Evolutionary conservation across 2,113 vertebrate genomes (phyloP).

Genomic region (Xenus cinereus): DNA sequence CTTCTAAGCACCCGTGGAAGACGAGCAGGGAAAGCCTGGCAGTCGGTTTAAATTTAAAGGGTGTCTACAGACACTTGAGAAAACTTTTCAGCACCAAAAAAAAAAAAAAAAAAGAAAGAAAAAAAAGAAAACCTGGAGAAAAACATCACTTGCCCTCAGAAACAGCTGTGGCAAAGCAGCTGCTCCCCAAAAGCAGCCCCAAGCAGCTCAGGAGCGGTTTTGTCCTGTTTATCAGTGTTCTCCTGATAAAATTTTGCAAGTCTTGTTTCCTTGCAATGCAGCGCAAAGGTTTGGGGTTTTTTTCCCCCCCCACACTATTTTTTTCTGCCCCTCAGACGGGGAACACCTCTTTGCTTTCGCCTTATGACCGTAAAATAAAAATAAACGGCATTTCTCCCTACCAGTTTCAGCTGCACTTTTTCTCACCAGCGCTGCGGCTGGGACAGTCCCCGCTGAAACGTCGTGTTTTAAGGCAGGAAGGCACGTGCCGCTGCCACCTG

Average conservation of each 20-base stretch:
- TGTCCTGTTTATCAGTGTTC: no score
- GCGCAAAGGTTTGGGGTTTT: neutral
- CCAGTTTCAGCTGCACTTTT: neutral
- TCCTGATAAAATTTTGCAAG: neutral
- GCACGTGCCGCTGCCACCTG: neutral
- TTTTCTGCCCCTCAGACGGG: neutral
- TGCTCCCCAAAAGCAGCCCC: neutral
- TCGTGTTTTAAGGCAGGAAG: neutral
- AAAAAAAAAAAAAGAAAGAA: neutral
- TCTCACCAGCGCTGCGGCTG: fast-evolving
- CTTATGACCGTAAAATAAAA: neutral
- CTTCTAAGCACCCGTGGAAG: neutral
- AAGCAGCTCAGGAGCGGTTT: neutral
- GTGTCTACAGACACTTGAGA: neutral
- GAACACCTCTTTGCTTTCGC: neutral
- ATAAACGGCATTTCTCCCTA: neutral
- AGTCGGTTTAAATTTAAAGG: neutral
- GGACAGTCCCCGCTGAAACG: neutral
- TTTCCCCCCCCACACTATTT: neutral
- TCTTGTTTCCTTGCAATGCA: neutral
- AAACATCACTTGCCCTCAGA: no score
- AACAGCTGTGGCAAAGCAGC: neutral
- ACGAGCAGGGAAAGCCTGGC: neutral
- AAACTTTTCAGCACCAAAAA: neutral
- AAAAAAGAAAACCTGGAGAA: neutral